Conservation (phyloP, 2,797 vertebrate genomes). For the Spondyliosoma cantharus region DNA sequence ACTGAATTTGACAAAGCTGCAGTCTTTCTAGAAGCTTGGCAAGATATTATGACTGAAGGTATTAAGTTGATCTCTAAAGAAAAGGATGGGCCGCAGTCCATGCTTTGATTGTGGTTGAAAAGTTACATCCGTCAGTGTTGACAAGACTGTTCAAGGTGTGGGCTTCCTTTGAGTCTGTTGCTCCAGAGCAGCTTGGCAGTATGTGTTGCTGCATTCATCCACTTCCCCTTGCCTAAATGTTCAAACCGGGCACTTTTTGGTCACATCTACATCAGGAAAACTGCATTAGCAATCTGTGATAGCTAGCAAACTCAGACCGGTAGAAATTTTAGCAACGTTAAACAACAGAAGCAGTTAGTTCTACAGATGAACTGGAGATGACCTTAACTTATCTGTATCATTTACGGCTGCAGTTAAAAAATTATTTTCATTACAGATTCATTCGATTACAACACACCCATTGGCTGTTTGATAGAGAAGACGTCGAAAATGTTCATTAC, state of each 20-base stretch:
- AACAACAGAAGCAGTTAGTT: neutral
- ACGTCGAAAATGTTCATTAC: neutral
- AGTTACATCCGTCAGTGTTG: neutral
- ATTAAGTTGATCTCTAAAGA: neutral
- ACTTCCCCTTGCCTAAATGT: neutral
- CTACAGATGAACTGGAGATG: neutral
- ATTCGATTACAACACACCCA: too few relatives aligned
- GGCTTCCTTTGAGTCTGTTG: neutral
- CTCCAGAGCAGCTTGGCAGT: neutral
- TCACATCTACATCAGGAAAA: neutral
- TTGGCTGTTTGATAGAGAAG: too few relatives aligned
- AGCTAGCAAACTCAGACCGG: neutral
- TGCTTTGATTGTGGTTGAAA: neutral
- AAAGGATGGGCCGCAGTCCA: neutral
- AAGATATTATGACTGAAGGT: neutral
- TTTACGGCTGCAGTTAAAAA: neutral
- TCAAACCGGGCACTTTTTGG: neutral
- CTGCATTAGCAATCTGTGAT: neutral
- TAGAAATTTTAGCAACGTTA: neutral
- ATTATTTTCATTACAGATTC: neutral
- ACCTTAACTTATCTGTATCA: neutral
- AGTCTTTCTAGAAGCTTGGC: neutral
- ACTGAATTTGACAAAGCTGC: slow-evolving; percentile 80
- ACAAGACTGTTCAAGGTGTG: neutral
- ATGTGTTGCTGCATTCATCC: neutral